phyloP scores from a whole-genome alignment of 2,797 vertebrate genomes.

The Knipowitschia caucasica region DNA sequence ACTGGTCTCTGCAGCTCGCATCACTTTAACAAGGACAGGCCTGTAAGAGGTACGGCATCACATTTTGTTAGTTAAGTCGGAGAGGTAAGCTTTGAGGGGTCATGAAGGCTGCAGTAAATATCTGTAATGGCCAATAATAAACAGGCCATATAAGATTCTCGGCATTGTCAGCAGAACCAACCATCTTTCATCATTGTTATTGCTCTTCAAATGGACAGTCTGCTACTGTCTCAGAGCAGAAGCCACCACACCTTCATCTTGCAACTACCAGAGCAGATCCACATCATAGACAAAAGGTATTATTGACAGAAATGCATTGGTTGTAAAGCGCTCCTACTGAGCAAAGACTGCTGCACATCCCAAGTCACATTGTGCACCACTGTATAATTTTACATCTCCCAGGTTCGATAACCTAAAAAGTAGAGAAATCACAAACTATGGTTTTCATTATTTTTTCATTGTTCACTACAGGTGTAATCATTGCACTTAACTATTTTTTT shows the following conservation, averaged over 20 bases:
- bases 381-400: too few relatives aligned
- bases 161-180: slow-evolving; percentile 63
- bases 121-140: slow-evolving; percentile 65
- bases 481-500: too few relatives aligned
- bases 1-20: not conserved
- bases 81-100: slow-evolving; percentile 60
- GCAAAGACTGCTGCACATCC: too few relatives aligned
- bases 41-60: slow-evolving; percentile 29
- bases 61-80: slow-evolving; percentile 40
- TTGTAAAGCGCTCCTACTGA: too few relatives aligned
- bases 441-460: too few relatives aligned
- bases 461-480: too few relatives aligned
- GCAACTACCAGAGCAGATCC: slow-evolving; percentile 47
- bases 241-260: slow-evolving; percentile 47
- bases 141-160: slow-evolving; percentile 55
- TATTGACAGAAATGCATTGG: too few relatives aligned
- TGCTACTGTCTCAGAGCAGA: slow-evolving; percentile 44
- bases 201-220: slow-evolving; percentile 58
- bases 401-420: too few relatives aligned
- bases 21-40: slow-evolving; percentile 21
- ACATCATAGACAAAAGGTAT: too few relatives aligned
- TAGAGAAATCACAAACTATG: too few relatives aligned
- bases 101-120: slow-evolving; percentile 64
- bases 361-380: too few relatives aligned
- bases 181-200: slow-evolving; percentile 62